A percentile compares a stretch with the other conserved stretches of the same genome.
Conservation (phyloP, 1,140 invertebrate species). For the Zaprionus nigranus region DNA sequence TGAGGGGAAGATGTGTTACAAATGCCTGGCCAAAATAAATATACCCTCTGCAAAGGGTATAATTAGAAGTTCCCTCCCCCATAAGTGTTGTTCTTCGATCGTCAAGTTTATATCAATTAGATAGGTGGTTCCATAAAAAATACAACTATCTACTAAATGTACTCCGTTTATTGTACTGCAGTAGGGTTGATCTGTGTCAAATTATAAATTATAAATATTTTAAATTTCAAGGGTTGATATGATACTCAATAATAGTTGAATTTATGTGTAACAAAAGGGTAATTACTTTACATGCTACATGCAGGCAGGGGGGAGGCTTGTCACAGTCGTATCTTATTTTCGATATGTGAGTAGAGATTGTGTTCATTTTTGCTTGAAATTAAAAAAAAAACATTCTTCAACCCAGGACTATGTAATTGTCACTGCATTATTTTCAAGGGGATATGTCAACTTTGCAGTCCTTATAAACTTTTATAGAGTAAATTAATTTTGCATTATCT, state of each 20-base stretch:
- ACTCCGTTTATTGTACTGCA: background rate
- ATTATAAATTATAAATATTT: background rate
- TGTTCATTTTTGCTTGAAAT: background rate
- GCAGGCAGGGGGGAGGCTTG: background rate
- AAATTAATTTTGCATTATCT: no score
- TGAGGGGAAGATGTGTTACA: no score
- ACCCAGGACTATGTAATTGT: background rate
- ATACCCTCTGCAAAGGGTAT: no score
- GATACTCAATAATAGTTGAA: background rate
- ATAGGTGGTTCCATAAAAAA: background rate
- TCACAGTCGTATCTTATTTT: background rate
- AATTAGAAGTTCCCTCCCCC: no score
- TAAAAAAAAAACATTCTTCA: background rate
- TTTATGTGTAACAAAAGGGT: background rate
- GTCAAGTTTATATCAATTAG: background rate
- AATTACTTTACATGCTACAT: background rate
- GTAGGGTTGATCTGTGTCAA: background rate
- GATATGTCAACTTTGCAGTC: no score
- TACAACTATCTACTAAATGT: background rate
- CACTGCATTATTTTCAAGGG: background rate
- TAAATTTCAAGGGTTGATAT: background rate
- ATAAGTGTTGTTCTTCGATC: background rate
- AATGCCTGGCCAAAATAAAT: no score
- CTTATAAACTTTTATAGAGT: no score
- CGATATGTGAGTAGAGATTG: background rate